Base-by-base conservation (phyloP, 2,888 invertebrate genomes). In the Acanthococcus lagerstroemiae region DNA sequence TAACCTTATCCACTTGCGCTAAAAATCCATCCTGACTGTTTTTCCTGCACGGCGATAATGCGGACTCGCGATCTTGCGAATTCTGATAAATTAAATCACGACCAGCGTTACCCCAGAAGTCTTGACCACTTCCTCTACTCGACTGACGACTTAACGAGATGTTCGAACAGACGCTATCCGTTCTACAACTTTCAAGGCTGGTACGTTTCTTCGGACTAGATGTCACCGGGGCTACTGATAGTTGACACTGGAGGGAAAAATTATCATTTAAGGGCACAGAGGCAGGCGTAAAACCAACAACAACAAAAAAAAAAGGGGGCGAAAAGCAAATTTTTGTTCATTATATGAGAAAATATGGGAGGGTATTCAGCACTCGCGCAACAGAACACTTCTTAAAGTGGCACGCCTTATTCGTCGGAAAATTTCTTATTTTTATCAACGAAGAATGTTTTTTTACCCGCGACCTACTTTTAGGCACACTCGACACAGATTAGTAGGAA, bases 71-170 rank as follows among this genome's bases (percentile, higher is more conserved):
- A 22, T 63, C 63, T 52, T 52, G 52, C n/a, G 63, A 63, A 9
- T 30, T 52, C 44, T 63, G 63, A 22, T 60, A 48, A 24, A 46
- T 60, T 25, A 60, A 48, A 19, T 60, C 60, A 27, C 63, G 50
- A 63, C 52, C 52, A 25, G 46, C 44, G 25, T 54, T 54, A 21
- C 52, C 30, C 21, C 25, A 19, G 37, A 54, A 48, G 24, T 63
- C 63, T 52, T 63, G 63, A 52, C 63, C 63, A 63, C 63, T 63
- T 37, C 63, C 63, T 37, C 63, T 21, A 63, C 63, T 63, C 9
- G 63, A 63, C 15, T 63, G 63, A 7, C 63, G 63, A 63, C 63
- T 63, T 44, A 63, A 24, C 24, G 63, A 54, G 4, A 30, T 37
- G 12, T 19, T 52, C 21, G 63, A 63, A 52, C 63, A 63, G 24